Evolutionary conservation across 2,113 vertebrate genomes (phyloP), one percentile per base, ranked within the genome.

Genomic region (Brachionichthys hirsutus): DNA sequence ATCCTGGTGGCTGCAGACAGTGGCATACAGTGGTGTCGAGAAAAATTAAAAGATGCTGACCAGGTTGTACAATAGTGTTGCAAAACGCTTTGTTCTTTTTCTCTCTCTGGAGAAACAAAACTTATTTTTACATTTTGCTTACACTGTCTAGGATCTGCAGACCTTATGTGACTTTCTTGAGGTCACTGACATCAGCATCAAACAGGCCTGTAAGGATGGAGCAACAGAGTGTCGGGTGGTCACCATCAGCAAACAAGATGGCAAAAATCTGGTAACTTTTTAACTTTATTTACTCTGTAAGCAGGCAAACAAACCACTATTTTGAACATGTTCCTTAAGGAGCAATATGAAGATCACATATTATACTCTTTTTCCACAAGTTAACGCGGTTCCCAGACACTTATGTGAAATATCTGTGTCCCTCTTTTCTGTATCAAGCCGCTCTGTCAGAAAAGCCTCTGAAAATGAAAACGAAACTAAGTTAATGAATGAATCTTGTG

Each of bases 81-180:
- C 0, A 11, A 24, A 3, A 43, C 18, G 44, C 19, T 48, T 18
- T n/a, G 22, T 30, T n/a, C 24, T 2, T 34, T 51, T 34, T 10
- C 24, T 50, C 11, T 5, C 10, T 47, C 38, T 14, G 11, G 20
- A 34, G 11, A 3, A 3, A 18, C 12, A 17, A 20, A 13, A 13
- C 15, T 15, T 6, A 9, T 44, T 43, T 3, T 46, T n/a, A 19
- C 3, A n/a, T 13, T 19, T 14, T 38, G 0, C 0, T 67, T 15
- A 17, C 6, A 35, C 22, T 3, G 17, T 17, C 76, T 77, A 98
- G 97, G 94, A 95, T 66, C 89, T 95, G 77, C 95, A 98, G 83
- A 91, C 91, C 1, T 92, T 97, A 67, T 98, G 96, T 85, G 96
- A 99, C 90, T 99, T 98, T 80, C 94, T 93, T 20, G 95, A 96